Evolutionary conservation across 2,113 vertebrate genomes (phyloP), one percentile per base, ranked within the genome.

Genomic region (Bos javanicus): DNA sequence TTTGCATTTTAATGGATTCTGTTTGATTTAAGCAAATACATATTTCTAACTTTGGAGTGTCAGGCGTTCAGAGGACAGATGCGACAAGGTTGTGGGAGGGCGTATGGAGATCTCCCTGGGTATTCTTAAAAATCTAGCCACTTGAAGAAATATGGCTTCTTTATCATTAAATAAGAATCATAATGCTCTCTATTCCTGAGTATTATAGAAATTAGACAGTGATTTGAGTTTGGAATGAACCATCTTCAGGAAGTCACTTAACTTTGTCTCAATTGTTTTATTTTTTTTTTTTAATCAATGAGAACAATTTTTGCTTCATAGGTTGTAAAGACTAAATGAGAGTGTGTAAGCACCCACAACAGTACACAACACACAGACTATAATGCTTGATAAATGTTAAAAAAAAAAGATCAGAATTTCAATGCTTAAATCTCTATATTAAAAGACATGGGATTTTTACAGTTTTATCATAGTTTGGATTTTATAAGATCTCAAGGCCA

Each of bases 1-100:
- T 86, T 92, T 97, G 50, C 13, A 92, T 76, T 94, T 96, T 95
- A 90, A 93, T 56, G 82, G 59, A 43, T 96, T 52, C 56, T 89
- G 11, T 81, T 64, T 90, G 43, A 92, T 46, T 85, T 94, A 87
- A 52, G 48, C 36, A 95, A 83, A 84, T 78, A 67, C 2, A 6
- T 84, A 57, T 87, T 96, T 96, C 83, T 83, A 95, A 94, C 36
- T 87, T 94, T 74, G 30, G 62, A 94, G 80, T 90, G 48, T 57
- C 81, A 88, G n/a, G 19, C 16, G 59, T 91, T 91, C 7, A 81
- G 33, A 84, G 57, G 80, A 62, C 78, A 91, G 52, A 82, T 86
- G 78, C 4, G 13, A 56, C 81, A 94, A 87, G 50, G 33, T 62
- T 91, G 56, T 89, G 30, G 90, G 39, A 95, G 36, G 3, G 43